These are phyloP conservation scores for Physella acuta DNA, from an alignment of 1,140 invertebrate species.

Conservation along the genomic window DNA sequence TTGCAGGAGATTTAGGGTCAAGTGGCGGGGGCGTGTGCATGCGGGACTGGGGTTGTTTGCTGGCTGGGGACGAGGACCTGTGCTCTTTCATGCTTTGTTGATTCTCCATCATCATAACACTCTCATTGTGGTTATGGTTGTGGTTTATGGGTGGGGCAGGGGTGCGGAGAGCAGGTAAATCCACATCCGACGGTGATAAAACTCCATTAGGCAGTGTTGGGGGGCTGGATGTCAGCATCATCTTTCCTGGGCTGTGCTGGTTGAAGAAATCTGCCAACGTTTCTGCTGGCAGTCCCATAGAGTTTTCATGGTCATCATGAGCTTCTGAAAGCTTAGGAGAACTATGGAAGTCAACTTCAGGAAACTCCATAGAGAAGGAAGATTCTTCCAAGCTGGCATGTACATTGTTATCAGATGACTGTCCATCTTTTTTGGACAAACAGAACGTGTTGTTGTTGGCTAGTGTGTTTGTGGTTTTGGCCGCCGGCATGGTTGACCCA, in stretches of 20 bases:
- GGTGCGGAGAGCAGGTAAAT: slow-evolving; percentile 21
- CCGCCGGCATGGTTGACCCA: background rate
- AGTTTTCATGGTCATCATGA: slow-evolving; percentile 25
- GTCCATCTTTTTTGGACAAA: slow-evolving; percentile 13
- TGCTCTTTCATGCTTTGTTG: slow-evolving; percentile 5
- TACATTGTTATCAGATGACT: background rate
- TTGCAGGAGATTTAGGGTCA: slow-evolving; percentile 6
- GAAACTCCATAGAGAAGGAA: slow-evolving; percentile 20
- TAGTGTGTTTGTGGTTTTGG: background rate
- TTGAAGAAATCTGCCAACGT: slow-evolving; percentile 19
- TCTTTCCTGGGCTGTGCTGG: slow-evolving; percentile 23
- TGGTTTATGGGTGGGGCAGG: slow-evolving; percentile 19
- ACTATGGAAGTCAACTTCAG: slow-evolving; percentile 24
- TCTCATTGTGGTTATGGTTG: slow-evolving; percentile 5
- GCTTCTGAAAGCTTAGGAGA: slow-evolving; percentile 20
- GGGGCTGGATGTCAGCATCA: slow-evolving; percentile 21
- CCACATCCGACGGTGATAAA: slow-evolving; percentile 23
- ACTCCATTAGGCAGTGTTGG: slow-evolving; percentile 16
- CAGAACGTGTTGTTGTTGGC: background rate
- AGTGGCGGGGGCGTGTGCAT: slow-evolving; percentile 10
- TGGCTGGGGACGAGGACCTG: background rate
- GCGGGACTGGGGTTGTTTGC: background rate
- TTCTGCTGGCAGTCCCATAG: slow-evolving; percentile 22
- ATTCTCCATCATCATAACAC: slow-evolving; percentile 6
- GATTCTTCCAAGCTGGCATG: slow-evolving; percentile 18